These are phyloP conservation scores for Ciconia boyciana DNA, from an alignment of 2,113 vertebrate genomes.

Conservation along the genomic window DNA sequence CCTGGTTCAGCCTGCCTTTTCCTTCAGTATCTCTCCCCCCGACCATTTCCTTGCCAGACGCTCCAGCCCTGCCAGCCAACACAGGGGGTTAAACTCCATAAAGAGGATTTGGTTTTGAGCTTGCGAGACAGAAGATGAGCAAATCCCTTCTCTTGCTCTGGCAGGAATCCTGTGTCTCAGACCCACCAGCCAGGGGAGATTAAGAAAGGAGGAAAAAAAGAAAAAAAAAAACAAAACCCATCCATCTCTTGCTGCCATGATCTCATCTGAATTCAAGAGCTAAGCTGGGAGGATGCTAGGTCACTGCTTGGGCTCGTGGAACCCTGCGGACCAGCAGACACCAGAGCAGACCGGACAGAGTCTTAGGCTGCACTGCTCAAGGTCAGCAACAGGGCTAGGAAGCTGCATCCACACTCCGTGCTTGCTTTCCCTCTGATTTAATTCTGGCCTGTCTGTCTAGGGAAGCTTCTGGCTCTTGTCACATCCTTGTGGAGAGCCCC, in stretches of 20 bases:
- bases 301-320: neutral
- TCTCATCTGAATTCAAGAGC: constrained; percentile 17
- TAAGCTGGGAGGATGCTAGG: constrained; percentile 20
- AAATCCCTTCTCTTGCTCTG: constrained; percentile 54
- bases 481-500: neutral
- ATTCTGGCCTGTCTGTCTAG: neutral
- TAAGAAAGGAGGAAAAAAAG: constrained; percentile 21
- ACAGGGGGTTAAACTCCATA: constrained; percentile 36
- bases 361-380: neutral
- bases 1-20: neutral
- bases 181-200: constrained; percentile 48
- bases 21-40: neutral
- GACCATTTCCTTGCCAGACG: rapidly evolving
- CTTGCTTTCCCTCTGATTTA: neutral
- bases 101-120: constrained; percentile 59
- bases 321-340: neutral
- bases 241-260: neutral
- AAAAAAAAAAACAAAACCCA: neutral
- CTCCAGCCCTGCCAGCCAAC: neutral
- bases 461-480: constrained; percentile 3
- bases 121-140: constrained; percentile 53
- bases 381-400: neutral
- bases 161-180: constrained; percentile 54
- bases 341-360: neutral
- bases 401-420: rapidly evolving